A percentile compares a stretch with the other conserved stretches of the same genome.
Evolutionary conservation across 2,797 vertebrate genomes (phyloP).

Genomic region (Hylomyscus alleni): DNA sequence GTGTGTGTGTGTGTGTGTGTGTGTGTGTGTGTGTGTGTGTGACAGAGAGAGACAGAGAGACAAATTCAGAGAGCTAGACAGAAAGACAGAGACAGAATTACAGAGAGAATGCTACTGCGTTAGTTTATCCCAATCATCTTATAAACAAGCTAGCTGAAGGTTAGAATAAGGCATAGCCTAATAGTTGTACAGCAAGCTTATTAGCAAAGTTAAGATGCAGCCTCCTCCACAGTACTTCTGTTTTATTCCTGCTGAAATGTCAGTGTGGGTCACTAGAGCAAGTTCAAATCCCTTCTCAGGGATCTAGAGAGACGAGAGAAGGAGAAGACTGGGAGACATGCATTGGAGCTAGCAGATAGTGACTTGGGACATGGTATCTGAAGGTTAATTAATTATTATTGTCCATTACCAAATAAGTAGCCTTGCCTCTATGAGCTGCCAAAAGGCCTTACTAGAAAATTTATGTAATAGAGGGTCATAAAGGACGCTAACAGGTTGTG

Average conservation of each 20-base stretch:
- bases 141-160: neutral
- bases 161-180: neutral
- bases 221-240: neutral
- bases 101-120: neutral
- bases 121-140: neutral
- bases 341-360: neutral
- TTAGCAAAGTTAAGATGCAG: neutral
- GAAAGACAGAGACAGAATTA: neutral
- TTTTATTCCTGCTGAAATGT: neutral
- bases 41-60: neutral
- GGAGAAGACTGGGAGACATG: slow-evolving; percentile 2
- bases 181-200: neutral
- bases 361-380: slow-evolving; percentile 48
- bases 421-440: slow-evolving; percentile 50
- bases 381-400: slow-evolving; percentile 69
- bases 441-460: slow-evolving; percentile 58
- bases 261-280: neutral
- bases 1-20: too few species aligned
- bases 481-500: slow-evolving; percentile 69
- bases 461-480: slow-evolving; percentile 59
- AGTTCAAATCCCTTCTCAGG: neutral
- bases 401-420: slow-evolving; percentile 48
- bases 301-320: slow-evolving; percentile 2
- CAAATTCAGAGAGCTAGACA: neutral
- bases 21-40: too few species aligned